Conservation (phyloP, 2,797 vertebrate species). For the Salmo trutta region DNA sequence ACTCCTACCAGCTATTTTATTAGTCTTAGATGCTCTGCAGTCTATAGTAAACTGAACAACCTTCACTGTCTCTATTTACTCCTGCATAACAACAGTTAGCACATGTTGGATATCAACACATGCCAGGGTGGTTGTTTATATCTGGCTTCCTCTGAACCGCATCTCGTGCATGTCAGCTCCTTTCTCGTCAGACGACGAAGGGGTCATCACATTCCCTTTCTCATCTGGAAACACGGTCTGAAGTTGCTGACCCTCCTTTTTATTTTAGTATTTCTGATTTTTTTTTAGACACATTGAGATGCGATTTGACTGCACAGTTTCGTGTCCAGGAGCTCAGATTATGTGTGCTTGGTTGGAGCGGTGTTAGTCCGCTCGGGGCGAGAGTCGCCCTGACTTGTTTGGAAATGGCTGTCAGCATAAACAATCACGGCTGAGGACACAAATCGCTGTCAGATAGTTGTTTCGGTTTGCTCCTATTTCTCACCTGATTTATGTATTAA, state of each 20-base stretch:
- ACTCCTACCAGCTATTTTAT: background rate
- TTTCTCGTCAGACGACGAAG: background rate
- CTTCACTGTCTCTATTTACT: background rate
- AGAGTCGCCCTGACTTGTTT: background rate
- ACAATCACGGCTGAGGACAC: slow-evolving; percentile 1
- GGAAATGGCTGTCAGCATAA: background rate
- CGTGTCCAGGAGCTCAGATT: slow-evolving; percentile 26
- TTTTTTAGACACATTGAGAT: slow-evolving; percentile 30
- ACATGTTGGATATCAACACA: background rate
- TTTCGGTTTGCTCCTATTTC: background rate
- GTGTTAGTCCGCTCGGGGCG: background rate
- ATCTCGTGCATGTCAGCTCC: background rate
- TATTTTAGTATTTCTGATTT: background rate
- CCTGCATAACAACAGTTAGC: background rate
- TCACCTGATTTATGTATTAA: slow-evolving; percentile 1
- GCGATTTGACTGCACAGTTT: slow-evolving; percentile 36
- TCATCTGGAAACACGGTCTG: slow-evolving; percentile 20
- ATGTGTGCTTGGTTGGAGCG: slow-evolving; percentile 9
- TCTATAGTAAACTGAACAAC: background rate
- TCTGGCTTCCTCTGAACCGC: background rate
- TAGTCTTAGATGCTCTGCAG: background rate
- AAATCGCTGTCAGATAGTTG: background rate
- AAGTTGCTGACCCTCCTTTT: slow-evolving; percentile 55
- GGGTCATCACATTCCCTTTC: slow-evolving; percentile 12
- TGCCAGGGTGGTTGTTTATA: background rate